Evolutionary conservation across 2,113 vertebrate species (phyloP).

Genomic region (Vimba vimba): DNA sequence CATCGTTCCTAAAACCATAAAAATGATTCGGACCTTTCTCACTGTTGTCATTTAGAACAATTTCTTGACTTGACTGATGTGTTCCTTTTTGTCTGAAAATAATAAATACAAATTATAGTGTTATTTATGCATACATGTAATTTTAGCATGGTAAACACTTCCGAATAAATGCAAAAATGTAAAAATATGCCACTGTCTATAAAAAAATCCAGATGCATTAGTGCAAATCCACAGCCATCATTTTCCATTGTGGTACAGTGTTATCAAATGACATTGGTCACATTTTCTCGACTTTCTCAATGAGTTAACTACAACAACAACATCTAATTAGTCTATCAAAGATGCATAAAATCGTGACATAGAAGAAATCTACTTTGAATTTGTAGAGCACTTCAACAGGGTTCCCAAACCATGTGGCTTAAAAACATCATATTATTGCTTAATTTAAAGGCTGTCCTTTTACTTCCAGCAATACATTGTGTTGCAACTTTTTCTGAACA

Average conservation of each 20-base stretch:
- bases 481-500: neutral
- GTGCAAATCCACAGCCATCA: neutral
- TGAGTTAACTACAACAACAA: neutral
- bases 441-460: no score
- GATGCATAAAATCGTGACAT: neutral
- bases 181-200: neutral
- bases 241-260: neutral
- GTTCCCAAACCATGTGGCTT: neutral
- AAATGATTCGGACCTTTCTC: neutral
- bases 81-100: neutral
- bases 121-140: neutral
- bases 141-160: neutral
- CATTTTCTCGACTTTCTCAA: neutral
- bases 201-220: neutral
- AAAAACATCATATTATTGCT: neutral
- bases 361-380: neutral
- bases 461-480: neutral
- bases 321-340: neutral
- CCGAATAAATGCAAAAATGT: neutral
- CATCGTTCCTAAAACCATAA: neutral
- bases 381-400: neutral
- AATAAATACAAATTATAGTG: neutral
- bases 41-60: neutral
- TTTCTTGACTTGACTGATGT: neutral
- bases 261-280: neutral